A percentile compares a stretch with the other conserved stretches of the same genome.
These are phyloP conservation scores for Parotia lawesii DNA, from an alignment of 2,113 vertebrate genomes.

Conservation along the genomic window DNA sequence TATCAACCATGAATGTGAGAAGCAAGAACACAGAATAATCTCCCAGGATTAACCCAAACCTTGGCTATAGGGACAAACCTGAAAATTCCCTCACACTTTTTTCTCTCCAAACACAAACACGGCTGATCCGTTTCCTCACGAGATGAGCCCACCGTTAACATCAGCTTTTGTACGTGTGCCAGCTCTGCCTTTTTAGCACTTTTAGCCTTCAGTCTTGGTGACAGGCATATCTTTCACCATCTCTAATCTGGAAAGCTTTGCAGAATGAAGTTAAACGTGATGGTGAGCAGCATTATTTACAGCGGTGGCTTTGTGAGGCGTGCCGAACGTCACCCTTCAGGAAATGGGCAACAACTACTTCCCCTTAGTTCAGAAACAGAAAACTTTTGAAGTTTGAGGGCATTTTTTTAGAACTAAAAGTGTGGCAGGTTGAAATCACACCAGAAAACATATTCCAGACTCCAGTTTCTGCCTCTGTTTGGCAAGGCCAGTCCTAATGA, in stretches of 20 bases:
- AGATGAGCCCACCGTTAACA: not conserved
- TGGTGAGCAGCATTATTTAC: not conserved
- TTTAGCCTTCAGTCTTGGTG: not conserved
- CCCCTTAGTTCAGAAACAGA: not conserved
- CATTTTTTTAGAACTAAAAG: not conserved
- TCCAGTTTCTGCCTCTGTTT: not conserved
- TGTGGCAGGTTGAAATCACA: not conserved
- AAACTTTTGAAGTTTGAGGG: not conserved
- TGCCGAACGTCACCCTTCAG: not conserved
- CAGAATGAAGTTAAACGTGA: not conserved
- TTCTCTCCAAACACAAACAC: not conserved
- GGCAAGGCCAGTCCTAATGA: not conserved
- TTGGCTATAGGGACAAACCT: not conserved
- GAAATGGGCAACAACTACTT: not conserved
- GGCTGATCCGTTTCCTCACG: not conserved
- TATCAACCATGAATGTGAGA: conserved; percentile 6
- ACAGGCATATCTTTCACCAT: not conserved
- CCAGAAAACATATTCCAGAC: accelerated
- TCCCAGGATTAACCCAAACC: not conserved
- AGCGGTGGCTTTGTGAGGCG: accelerated
- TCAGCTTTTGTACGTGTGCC: not conserved
- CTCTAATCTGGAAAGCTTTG: not conserved
- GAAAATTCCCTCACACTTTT: not conserved
- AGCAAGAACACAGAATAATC: not conserved
- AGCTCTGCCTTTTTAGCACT: conserved; percentile 34